A percentile compares a stretch with the other conserved stretches of the same genome.
Conservation (phyloP, 2,113 vertebrate species). For the Equus przewalskii region DNA sequence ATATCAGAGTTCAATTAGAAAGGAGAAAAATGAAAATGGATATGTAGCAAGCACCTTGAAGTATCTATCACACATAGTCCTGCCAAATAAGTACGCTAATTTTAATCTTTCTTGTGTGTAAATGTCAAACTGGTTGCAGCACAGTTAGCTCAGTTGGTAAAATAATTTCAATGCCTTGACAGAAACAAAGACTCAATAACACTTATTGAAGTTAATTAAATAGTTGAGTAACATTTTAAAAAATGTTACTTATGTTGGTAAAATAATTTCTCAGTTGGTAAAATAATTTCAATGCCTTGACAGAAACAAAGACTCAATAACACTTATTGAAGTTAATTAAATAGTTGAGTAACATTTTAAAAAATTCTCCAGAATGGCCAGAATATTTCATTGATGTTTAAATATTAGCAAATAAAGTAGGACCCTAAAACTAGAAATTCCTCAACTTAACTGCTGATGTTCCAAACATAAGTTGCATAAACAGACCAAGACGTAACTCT, state of each 20-base stretch:
- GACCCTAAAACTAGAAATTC: background rate
- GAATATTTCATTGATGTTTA: background rate
- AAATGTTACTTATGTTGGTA: too few species aligned
- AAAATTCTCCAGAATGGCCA: background rate
- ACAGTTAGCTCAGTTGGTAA: background rate
- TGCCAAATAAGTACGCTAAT: background rate
- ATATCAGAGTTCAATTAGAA: background rate
- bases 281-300: background rate
- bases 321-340: constrained; percentile 8
- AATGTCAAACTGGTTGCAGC: background rate
- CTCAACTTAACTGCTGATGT: background rate
- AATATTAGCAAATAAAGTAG: background rate
- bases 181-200: background rate
- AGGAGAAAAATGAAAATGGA: background rate
- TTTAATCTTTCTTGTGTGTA: background rate
- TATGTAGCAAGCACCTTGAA: background rate
- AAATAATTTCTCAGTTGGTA: background rate
- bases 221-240: too few species aligned
- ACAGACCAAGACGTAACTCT: background rate
- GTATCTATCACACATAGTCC: background rate
- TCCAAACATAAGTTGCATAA: background rate
- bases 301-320: background rate
- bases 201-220: too few species aligned
- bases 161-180: background rate
- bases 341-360: background rate